Conservation (phyloP, 2,888 invertebrate genomes). For the Eupithecia centaureata region DNA sequence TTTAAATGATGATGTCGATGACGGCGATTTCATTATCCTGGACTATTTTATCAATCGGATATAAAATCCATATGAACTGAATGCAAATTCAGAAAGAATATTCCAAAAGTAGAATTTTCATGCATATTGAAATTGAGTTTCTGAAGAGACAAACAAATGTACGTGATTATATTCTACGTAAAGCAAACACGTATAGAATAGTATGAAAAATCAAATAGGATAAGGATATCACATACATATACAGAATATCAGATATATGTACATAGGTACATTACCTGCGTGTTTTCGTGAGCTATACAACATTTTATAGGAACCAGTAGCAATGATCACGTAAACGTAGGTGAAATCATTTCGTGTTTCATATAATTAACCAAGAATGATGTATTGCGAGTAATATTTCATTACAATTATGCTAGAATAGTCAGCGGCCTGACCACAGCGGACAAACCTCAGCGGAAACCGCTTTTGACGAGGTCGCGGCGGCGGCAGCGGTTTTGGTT, state of each 20-base stretch:
- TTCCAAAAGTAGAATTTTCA: neutral
- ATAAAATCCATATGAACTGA: neutral
- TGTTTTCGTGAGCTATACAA: neutral
- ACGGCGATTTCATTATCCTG: too few relatives aligned
- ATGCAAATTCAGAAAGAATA: neutral
- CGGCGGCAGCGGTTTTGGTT: conserved; percentile 1
- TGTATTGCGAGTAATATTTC: conserved; percentile 53
- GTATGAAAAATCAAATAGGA: too few relatives aligned
- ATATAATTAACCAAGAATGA: conserved; percentile 53
- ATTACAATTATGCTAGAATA: conserved; percentile 36
- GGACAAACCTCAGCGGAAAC: conserved; percentile 14
- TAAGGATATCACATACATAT: too few relatives aligned
- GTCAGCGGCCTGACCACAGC: conserved; percentile 11
- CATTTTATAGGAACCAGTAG: neutral
- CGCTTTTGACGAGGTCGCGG: neutral
- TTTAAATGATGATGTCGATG: too few relatives aligned
- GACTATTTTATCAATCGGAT: neutral
- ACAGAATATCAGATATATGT: too few relatives aligned
- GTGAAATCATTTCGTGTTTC: conserved; percentile 45
- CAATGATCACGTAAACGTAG: neutral
- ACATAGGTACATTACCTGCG: too few relatives aligned
- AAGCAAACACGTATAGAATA: too few relatives aligned
- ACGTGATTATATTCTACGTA: too few relatives aligned
- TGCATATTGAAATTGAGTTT: neutral
- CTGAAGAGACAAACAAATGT: neutral